A percentile compares a stretch with the other conserved stretches of the same genome.
Conservation (phyloP, 2,888 invertebrate genomes). For the Timema podura region DNA sequence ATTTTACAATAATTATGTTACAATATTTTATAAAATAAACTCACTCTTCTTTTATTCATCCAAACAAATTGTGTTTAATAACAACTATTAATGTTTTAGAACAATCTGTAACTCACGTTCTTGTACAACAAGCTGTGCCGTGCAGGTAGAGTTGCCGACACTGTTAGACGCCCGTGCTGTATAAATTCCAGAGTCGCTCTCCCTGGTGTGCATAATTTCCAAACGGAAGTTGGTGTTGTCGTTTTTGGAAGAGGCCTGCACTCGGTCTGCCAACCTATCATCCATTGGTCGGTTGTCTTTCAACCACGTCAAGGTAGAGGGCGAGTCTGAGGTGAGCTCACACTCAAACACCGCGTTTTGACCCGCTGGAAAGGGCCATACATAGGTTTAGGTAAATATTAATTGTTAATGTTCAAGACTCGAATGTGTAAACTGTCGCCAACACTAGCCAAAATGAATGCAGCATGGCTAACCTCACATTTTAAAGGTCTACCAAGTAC, state of each 20-base stretch:
- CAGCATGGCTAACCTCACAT: too few relatives aligned
- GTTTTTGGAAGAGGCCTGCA: slow-evolving; percentile 57
- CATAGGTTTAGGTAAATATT: too few relatives aligned
- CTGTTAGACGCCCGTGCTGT: slow-evolving; percentile 81
- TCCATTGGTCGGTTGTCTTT: slow-evolving; percentile 82
- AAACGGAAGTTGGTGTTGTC: slow-evolving; percentile 63
- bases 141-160: slow-evolving; percentile 76
- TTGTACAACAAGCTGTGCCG: slow-evolving; percentile 82
- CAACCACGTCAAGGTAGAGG: slow-evolving; percentile 68
- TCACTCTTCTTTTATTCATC: too few relatives aligned
- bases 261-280: slow-evolving; percentile 70
- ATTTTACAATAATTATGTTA: not conserved
- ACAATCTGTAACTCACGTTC: slow-evolving; percentile 59
- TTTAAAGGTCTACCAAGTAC: too few relatives aligned
- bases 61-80: too few relatives aligned
- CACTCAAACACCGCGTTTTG: slow-evolving; percentile 80
- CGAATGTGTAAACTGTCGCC: too few relatives aligned
- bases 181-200: slow-evolving; percentile 84
- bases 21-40: slow-evolving; percentile 6
- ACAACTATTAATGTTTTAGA: too few relatives aligned
- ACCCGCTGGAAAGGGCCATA: slow-evolving; percentile 59
- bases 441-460: too few relatives aligned
- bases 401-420: too few relatives aligned
- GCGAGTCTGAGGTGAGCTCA: slow-evolving; percentile 59
- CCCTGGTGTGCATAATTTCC: slow-evolving; percentile 66